Evolutionary conservation across 2,113 vertebrate species (phyloP).

Genomic region (Hypanus sabinus): DNA sequence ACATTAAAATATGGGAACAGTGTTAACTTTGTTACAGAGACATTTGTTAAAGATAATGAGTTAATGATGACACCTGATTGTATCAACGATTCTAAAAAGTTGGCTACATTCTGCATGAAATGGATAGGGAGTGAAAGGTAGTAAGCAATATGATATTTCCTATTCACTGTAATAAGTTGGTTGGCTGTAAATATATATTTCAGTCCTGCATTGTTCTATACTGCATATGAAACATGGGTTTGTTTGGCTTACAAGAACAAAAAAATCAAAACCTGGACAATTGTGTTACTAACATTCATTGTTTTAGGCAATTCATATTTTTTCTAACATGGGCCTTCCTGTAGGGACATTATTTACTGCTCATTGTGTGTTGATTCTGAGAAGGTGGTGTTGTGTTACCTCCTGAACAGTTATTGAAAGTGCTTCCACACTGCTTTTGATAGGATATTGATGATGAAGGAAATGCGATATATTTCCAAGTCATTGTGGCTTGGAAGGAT

Average conservation of each 20-base stretch:
- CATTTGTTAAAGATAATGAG: background rate
- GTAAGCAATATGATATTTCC: background rate
- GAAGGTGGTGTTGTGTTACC: no score
- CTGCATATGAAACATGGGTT: background rate
- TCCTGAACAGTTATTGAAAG: no score
- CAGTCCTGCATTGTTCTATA: background rate
- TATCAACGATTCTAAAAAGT: no score
- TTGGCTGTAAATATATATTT: background rate
- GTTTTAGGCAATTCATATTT: no score
- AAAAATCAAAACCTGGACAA: background rate
- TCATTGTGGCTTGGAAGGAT: no score
- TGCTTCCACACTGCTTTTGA: no score
- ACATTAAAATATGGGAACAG: no score
- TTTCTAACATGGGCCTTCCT: no score
- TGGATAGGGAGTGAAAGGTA: background rate
- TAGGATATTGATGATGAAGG: no score
- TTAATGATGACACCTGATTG: background rate
- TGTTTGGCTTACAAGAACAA: background rate
- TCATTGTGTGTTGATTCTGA: no score
- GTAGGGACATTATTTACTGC: no score
- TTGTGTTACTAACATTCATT: background rate
- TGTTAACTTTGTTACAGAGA: background rate
- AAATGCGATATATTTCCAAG: no score
- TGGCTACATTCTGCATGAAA: background rate
- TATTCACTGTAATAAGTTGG: background rate